Evolutionary conservation across 2,888 invertebrate genomes (phyloP).

Genomic region (Cenopis cana): DNA sequence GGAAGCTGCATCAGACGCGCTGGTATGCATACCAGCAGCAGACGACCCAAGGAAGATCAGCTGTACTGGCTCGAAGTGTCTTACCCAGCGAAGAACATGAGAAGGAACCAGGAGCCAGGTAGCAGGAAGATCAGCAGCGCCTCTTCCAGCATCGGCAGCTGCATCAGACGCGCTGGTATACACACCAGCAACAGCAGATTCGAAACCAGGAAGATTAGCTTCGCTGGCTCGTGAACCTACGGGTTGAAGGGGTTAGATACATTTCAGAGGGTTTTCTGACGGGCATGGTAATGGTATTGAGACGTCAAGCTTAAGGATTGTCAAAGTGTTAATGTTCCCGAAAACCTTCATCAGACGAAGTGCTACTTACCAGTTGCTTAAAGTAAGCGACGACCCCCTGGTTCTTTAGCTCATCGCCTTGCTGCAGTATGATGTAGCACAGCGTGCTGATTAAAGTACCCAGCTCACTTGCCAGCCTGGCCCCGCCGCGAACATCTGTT

Average conservation of each 20-base stretch:
- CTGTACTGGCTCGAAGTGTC: constrained; percentile 90
- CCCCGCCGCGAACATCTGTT: constrained; percentile 71
- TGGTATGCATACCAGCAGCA: no score
- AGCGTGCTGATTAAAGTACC: constrained; percentile 94
- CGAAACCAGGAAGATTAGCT: constrained; percentile 96
- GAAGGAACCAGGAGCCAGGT: constrained; percentile 98
- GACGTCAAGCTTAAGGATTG: no score
- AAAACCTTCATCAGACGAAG: no score
- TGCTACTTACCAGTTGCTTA: constrained; percentile 92
- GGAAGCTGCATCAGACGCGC: constrained; percentile 90
- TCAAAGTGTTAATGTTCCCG: no score
- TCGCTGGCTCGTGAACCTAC: constrained; percentile 97
- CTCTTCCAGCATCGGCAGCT: constrained; percentile 93
- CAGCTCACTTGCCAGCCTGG: constrained; percentile 92
- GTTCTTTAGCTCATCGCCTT: constrained; percentile 97
- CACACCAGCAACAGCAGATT: constrained; percentile 95
- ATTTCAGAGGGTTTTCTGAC: no score
- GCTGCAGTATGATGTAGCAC: constrained; percentile 95
- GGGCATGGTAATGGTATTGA: no score
- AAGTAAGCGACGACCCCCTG: constrained; percentile 96
- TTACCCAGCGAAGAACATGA: constrained; percentile 99
- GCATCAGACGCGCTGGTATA: constrained; percentile 93
- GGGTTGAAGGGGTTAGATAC: background rate
- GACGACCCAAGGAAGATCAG: constrained; percentile 94
- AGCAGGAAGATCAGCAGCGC: constrained; percentile 96